These are phyloP conservation scores for Cotesia typhae DNA, from an alignment of 1,140 invertebrate genomes.

Conservation along the genomic window DNA sequence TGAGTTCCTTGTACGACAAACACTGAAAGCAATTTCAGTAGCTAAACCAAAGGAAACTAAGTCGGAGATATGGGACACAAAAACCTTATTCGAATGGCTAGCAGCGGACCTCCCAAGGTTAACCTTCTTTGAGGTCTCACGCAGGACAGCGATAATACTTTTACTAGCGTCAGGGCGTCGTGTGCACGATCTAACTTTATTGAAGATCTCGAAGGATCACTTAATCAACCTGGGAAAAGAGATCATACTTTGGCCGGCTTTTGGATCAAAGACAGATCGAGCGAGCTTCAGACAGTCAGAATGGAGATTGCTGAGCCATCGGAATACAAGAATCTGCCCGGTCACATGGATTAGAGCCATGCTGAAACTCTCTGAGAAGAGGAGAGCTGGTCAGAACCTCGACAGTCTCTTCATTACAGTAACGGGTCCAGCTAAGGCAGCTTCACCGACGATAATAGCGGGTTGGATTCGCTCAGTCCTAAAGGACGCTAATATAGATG, in stretches of 20 bases:
- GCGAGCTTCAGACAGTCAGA: constrained; percentile 26
- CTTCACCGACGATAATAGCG: constrained; percentile 35
- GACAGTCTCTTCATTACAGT: constrained; percentile 25
- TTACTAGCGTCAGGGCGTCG: constrained; percentile 42
- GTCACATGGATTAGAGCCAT: constrained; percentile 17
- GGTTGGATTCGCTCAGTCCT: constrained; percentile 44
- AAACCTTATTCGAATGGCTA: constrained; percentile 33
- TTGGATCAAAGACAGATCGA: constrained; percentile 45
- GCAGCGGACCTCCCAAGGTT: neutral
- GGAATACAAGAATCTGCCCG: constrained; percentile 11
- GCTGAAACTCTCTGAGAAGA: constrained; percentile 14
- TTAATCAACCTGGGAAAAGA: constrained; percentile 16
- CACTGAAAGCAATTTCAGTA: constrained; percentile 29
- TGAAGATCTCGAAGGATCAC: constrained; percentile 35
- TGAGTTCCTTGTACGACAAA: constrained; percentile 32
- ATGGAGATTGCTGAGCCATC: constrained; percentile 24
- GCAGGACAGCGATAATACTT: constrained; percentile 41
- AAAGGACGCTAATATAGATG: constrained; percentile 38
- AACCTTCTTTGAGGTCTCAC: constrained; percentile 40
- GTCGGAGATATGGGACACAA: constrained; percentile 34
- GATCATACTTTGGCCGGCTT: constrained; percentile 42
- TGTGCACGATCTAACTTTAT: constrained; percentile 40
- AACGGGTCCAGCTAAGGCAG: constrained; percentile 14
- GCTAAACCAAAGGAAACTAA: constrained; percentile 20
- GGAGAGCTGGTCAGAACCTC: neutral